Evolutionary conservation across 2,113 vertebrate genomes (phyloP).

Genomic region (Antigone vipio): DNA sequence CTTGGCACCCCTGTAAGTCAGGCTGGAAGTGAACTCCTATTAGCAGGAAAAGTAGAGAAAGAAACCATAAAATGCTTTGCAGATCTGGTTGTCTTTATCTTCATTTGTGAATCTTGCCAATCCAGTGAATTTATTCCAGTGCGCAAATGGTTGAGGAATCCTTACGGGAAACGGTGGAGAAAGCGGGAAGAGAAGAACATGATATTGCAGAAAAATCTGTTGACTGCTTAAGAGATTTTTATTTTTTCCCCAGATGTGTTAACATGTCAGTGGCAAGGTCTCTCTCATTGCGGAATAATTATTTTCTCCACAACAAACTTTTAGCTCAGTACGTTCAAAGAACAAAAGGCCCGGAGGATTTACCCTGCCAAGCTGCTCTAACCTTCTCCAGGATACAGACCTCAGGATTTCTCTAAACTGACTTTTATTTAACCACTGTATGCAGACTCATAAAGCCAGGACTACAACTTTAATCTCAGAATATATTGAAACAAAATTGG

Average conservation of each 20-base stretch:
- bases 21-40: neutral
- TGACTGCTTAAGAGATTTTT: neutral
- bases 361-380: neutral
- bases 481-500: neutral
- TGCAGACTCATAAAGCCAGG: neutral
- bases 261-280: neutral
- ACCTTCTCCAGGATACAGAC: neutral
- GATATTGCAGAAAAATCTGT: neutral
- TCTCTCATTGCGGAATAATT: neutral
- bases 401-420: neutral
- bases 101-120: neutral
- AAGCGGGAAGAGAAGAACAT: neutral
- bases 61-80: neutral
- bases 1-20: conserved; percentile 13
- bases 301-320: neutral
- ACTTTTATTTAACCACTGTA: neutral
- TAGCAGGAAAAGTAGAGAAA: neutral
- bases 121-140: neutral
- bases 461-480: neutral
- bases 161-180: neutral
- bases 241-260: neutral
- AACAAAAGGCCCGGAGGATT: neutral
- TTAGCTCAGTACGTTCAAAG: neutral
- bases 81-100: neutral
- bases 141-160: neutral